Conservation (phyloP, 2,888 invertebrate genomes). For the Chrysomela aeneicollis region DNA sequence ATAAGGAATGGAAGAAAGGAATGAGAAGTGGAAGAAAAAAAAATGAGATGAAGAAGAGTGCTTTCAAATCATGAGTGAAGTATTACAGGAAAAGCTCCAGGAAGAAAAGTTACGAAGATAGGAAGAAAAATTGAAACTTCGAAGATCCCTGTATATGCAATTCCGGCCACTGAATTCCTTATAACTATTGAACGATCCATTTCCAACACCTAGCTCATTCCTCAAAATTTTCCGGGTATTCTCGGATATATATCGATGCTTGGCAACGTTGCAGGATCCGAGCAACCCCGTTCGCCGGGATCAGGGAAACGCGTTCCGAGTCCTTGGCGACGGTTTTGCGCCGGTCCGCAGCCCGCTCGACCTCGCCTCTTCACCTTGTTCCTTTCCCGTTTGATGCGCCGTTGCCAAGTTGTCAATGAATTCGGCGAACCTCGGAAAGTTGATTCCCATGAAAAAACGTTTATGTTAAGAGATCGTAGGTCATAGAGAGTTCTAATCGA, state of each 20-base stretch:
- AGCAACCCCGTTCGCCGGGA: constrained; percentile 30
- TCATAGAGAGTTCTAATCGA: too few relatives aligned
- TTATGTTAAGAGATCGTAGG: too few relatives aligned
- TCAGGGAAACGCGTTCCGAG: constrained; percentile 23
- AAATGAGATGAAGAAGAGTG: too few relatives aligned
- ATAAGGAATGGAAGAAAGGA: too few relatives aligned
- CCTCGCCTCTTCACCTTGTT: constrained; percentile 53
- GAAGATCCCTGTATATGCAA: too few relatives aligned
- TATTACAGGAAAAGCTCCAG: too few relatives aligned
- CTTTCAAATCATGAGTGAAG: too few relatives aligned
- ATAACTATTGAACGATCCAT: too few relatives aligned
- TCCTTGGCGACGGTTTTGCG: constrained; percentile 27
- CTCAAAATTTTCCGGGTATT: background rate
- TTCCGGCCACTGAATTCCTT: too few relatives aligned
- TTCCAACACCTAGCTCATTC: background rate
- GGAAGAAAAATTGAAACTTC: too few relatives aligned
- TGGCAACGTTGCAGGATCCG: constrained; percentile 18
- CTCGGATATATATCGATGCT: background rate
- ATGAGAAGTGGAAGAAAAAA: too few relatives aligned
- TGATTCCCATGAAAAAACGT: background rate
- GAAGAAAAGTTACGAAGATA: too few relatives aligned
- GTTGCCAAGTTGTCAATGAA: constrained; percentile 12
- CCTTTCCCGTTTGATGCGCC: constrained; percentile 30
- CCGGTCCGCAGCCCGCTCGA: constrained; percentile 40
- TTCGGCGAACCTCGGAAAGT: background rate